Base-by-base conservation (phyloP, 2,888 invertebrate genomes). In the Bembecia ichneumoniformis region DNA sequence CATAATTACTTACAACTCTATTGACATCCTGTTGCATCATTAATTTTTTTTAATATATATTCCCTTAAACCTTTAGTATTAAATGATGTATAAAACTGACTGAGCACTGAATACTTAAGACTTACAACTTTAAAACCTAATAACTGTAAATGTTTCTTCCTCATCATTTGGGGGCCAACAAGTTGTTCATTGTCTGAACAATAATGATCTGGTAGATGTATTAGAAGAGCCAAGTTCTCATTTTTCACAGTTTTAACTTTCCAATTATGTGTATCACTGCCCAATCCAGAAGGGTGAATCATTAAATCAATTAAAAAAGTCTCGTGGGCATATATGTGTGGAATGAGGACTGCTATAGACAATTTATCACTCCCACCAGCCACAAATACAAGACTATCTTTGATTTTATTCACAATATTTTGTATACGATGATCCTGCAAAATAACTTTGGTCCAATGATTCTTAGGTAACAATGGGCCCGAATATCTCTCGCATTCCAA, bases 141-240 rank as follows among this genome's bases (percentile, higher is more conserved):
- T 57, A 89, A 81, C 62, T 84, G 82, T 10, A 93, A 76, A 66
- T 92, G 92, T 51, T 89, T 86, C 51, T 84, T 88, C 56, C 90
- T 89, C 89, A 92, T 90, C 2, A 83, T 70, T 68, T 92, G 91
- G 17, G 90, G 88, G 0, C 93, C 93, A 56, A 90, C 80, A 16
- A 93, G 69, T 48, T 83, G 74, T 45, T 77, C 72, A 43, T 86
- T 87, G 52, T 89, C 86, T 43, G 87, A 82, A 64, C 91, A 91
- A 68, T 89, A 92, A 69, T 92, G 89, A 55, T 93, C 91, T 1
- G 92, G 91, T 49, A 91, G 73, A 65, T 91, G 87, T 50, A 93
- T 87, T 49, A 93, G 68, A 36, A 93, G 58, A 0, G 90, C 92
- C 44, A 87, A 80, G 58, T 82, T 88, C 48, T 82, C 68, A 65